Evolutionary conservation across 2,113 vertebrate species (phyloP), one percentile per base, ranked within the genome.

Genomic region (Baryphthengus martii): DNA sequence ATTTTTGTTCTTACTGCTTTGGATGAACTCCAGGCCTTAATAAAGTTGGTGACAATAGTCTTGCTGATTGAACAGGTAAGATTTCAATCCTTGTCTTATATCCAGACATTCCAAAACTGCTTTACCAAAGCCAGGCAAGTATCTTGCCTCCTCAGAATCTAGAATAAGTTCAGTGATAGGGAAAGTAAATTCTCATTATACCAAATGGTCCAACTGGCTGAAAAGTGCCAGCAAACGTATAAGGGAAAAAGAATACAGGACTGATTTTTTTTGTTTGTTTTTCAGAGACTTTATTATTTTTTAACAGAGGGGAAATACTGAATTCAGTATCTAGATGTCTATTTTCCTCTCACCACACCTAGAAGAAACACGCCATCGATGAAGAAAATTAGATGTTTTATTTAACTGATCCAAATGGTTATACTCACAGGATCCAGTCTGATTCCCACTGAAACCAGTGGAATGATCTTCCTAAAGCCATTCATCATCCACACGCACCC

Each of bases 401-500:
- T 61, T 94, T 81, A 29, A 66, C 13, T 39, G 17, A 85, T 68
- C 45, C 5, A 58, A 35, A 8, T 45, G 24, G 3, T 33, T 90
- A 11, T 49, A 53, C 20, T 62, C 4, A 3, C 18, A 49, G 53
- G 56, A 65, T 68, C 25, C n/a, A 40, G 0, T 25, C 44, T 39
- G 15, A 7, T 13, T 89, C 31, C 65, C 13, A 11, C 52, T 62
- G 56, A 62, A 90, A 56, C 11, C 29, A 31, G 25, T 37, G 68
- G 28, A 86, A 71, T 63, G 13, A 25, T 75, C 49, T 83, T 63
- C 39, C 9, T 68, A 49, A 84, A 68, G 47, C 47, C 8, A 6
- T 0, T 40, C 45, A 18, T 50, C 1, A 2, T 26, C 33, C 29
- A 11, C 0, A 0, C 74, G 19, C 29, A 55, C 8, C 3, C 3